phyloP scores from a whole-genome alignment of 2,113 vertebrate species.

The Anser brachyrhynchus region DNA sequence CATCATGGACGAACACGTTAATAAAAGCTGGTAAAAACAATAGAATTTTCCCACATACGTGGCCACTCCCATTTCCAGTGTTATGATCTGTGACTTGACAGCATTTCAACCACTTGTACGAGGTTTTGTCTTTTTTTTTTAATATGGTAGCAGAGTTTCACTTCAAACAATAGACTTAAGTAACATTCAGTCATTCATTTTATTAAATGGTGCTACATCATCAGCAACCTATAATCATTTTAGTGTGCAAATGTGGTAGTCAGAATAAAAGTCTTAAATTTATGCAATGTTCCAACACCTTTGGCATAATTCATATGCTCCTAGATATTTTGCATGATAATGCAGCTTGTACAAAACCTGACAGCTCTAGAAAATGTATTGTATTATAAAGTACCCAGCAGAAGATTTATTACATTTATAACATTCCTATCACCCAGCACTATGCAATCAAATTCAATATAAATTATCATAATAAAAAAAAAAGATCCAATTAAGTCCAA shows the following conservation, averaged over 20 bases:
- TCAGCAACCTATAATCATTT: slow-evolving; percentile 66
- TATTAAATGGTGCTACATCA: not conserved
- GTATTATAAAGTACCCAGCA: not conserved
- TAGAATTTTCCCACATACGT: not conserved
- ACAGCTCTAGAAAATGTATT: slow-evolving; percentile 5
- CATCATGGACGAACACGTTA: not conserved
- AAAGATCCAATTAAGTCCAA: slow-evolving; percentile 17
- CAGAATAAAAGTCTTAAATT: slow-evolving; percentile 33
- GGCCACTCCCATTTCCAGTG: slow-evolving; percentile 35
- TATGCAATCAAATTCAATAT: slow-evolving; percentile 13
- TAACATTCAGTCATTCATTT: slow-evolving; percentile 30
- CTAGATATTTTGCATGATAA: slow-evolving; percentile 40
- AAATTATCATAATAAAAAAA: slow-evolving; percentile 27
- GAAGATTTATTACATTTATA: slow-evolving; percentile 30
- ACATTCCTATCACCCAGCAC: not conserved
- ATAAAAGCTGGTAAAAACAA: slow-evolving; percentile 22
- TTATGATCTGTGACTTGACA: slow-evolving; percentile 71
- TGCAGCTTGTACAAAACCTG: slow-evolving; percentile 25
- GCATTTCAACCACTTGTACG: slow-evolving; percentile 55
- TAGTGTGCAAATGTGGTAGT: not conserved
- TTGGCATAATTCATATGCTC: slow-evolving; percentile 37
- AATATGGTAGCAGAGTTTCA: slow-evolving; percentile 30
- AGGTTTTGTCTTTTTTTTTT: not conserved
- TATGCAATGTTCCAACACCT: not conserved
- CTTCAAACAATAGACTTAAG: slow-evolving; percentile 70